These are phyloP conservation scores for Micrastur ruficollis DNA, from an alignment of 2,797 vertebrate genomes.

Conservation along the genomic window DNA sequence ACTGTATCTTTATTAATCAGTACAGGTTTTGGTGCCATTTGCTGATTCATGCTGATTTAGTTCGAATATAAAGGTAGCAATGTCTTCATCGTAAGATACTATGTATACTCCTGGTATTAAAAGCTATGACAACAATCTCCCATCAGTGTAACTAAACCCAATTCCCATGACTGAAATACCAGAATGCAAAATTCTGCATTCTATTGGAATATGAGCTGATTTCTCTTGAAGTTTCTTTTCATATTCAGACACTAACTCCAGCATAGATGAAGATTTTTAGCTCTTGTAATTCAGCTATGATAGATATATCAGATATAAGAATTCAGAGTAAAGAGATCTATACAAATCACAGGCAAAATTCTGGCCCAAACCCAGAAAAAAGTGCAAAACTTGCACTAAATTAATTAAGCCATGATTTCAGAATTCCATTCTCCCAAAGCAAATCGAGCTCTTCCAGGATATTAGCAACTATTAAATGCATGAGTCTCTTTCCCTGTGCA, in stretches of 20 bases:
- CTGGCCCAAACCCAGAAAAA: neutral
- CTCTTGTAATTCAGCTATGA: neutral
- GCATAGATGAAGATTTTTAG: neutral
- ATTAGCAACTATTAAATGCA: neutral
- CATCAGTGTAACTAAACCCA: neutral
- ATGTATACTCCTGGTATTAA: neutral
- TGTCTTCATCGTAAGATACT: neutral
- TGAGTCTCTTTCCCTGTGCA: neutral
- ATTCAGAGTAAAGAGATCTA: neutral
- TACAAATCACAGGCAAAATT: neutral
- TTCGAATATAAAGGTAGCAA: neutral
- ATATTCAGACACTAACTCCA: neutral
- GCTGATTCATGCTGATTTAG: neutral
- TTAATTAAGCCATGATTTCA: neutral
- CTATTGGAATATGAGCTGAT: neutral
- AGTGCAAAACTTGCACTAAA: neutral
- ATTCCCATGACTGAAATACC: neutral
- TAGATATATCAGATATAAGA: neutral
- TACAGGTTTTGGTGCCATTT: neutral
- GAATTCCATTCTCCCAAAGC: neutral
- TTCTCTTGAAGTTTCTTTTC: neutral
- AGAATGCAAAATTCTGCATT: neutral
- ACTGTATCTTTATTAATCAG: neutral
- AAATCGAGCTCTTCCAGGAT: neutral
- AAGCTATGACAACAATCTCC: neutral